Percentiles rank a stretch among this genome's conserved stretches.
phyloP scores from a whole-genome alignment of 2,888 invertebrate species.

The Drosophila mimica region DNA sequence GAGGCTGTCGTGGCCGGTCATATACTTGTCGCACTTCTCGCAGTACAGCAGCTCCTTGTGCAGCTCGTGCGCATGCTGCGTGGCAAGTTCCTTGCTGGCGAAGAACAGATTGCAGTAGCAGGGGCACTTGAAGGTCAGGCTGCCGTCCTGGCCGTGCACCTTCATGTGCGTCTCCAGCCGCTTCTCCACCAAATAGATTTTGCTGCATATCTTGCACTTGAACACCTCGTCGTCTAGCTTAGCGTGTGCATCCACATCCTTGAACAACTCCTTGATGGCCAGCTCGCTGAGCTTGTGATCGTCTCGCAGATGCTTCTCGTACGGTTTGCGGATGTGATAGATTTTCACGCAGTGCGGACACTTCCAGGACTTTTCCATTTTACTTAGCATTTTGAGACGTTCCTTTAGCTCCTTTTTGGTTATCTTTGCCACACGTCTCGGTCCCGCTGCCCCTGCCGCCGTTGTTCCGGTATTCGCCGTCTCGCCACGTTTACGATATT shows the following conservation, averaged over 20 bases:
- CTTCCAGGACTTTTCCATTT: conserved; percentile 80
- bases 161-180: conserved; percentile 81
- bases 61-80: conserved; percentile 83
- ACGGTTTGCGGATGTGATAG: conserved; percentile 83
- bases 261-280: conserved; percentile 77
- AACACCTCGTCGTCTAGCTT: conserved; percentile 77
- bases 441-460: conserved; percentile 7
- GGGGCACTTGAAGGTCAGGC: conserved; percentile 84
- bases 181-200: conserved; percentile 81
- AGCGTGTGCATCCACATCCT: conserved; percentile 71
- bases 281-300: conserved; percentile 77
- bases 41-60: conserved; percentile 85
- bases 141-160: conserved; percentile 82
- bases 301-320: conserved; percentile 82
- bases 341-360: conserved; percentile 83
- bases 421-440: conserved; percentile 76
- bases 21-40: conserved; percentile 85
- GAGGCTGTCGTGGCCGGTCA: conserved; percentile 85
- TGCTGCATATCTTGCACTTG: conserved; percentile 82
- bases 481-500: conserved; percentile 64
- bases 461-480: conserved; percentile 34
- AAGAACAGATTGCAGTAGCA: conserved; percentile 85
- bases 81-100: conserved; percentile 83
- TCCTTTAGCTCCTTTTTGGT: conserved; percentile 78
- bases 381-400: conserved; percentile 78